Conservation (phyloP, 1,140 invertebrate species). For the Zaprionus lachaisei region DNA sequence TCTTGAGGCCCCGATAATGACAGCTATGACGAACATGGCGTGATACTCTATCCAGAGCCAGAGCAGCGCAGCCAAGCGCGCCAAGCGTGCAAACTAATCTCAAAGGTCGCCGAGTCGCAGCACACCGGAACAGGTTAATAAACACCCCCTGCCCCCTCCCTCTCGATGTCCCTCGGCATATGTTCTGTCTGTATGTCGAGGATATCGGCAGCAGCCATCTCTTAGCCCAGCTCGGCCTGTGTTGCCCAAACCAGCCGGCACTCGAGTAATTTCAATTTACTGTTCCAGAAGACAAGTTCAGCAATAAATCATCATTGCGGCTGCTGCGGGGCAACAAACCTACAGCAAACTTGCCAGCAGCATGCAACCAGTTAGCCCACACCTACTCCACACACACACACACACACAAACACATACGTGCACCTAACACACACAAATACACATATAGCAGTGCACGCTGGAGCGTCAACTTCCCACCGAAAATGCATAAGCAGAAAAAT, state of each 20-base stretch:
- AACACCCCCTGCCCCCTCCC: constrained; percentile 54
- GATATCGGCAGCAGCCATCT: constrained; percentile 33
- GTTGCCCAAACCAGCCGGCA: constrained; percentile 27
- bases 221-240: neutral
- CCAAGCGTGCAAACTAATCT: constrained; percentile 55
- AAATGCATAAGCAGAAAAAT: constrained; percentile 69
- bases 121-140: constrained; percentile 80
- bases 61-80: constrained; percentile 7
- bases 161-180: constrained; percentile 34
- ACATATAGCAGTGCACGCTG: neutral
- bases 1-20: constrained; percentile 23
- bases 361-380: constrained; percentile 76
- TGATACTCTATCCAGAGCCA: neutral
- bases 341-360: constrained; percentile 26
- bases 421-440: constrained; percentile 19
- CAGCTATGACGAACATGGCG: constrained; percentile 18
- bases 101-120: constrained; percentile 56
- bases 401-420: constrained; percentile 41
- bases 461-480: constrained; percentile 62
- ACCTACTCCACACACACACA: constrained; percentile 63
- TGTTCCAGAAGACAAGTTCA: constrained; percentile 77
- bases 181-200: constrained; percentile 30
- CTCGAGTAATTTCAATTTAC: constrained; percentile 63
- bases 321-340: constrained; percentile 52
- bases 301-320: constrained; percentile 72